Conservation (phyloP, 2,113 vertebrate genomes). For the Columbina picui region DNA sequence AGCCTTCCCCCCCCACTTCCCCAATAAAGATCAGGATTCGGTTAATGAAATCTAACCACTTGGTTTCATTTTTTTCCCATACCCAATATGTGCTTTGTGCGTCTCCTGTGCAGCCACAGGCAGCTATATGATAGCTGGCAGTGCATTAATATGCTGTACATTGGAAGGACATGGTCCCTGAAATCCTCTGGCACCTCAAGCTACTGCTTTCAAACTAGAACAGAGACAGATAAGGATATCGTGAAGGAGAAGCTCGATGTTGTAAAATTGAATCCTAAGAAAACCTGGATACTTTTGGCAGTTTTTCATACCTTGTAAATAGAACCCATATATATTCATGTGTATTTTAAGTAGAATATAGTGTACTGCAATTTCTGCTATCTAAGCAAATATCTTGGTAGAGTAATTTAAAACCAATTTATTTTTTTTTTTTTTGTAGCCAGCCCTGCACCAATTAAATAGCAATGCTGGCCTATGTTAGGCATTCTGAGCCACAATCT, state of each 20-base stretch:
- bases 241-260: slow-evolving; percentile 13
- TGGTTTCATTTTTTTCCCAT: fast-evolving
- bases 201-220: background rate
- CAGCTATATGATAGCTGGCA: background rate
- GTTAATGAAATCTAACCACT: background rate
- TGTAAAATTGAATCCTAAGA: background rate
- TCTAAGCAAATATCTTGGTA: slow-evolving; percentile 4
- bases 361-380: slow-evolving; percentile 6
- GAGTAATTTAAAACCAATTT: background rate
- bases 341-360: background rate
- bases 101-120: background rate
- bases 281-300: background rate
- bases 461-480: background rate
- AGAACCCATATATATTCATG: slow-evolving; percentile 26
- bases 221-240: slow-evolving; percentile 8
- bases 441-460: background rate
- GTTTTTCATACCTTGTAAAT: background rate
- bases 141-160: fast-evolving
- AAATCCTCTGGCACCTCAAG: slow-evolving; percentile 3
- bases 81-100: fast-evolving
- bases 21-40: background rate
- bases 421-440: background rate
- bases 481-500: background rate
- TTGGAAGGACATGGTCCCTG: background rate
- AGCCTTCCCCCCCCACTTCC: fast-evolving